phyloP scores from a whole-genome alignment of 2,888 invertebrate species.

The Adelphocoris suturalis region DNA sequence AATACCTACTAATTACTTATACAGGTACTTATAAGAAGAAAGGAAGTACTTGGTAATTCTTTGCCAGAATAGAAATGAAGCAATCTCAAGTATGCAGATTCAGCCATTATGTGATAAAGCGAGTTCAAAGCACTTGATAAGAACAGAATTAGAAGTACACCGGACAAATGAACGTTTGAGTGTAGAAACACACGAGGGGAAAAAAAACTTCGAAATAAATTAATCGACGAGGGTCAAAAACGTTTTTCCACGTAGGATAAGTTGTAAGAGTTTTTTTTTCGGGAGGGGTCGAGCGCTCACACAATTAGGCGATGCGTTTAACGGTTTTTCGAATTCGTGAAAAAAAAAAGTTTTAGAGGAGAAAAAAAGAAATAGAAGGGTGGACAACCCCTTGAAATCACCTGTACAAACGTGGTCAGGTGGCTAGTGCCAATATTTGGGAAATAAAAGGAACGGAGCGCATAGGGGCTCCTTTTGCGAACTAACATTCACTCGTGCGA shows the following conservation, averaged over 20 bases:
- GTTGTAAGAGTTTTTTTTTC: slow-evolving; percentile 7
- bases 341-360: slow-evolving; percentile 12
- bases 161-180: too few relatives aligned
- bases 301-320: slow-evolving; percentile 55
- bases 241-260: neutral
- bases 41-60: too few relatives aligned
- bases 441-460: neutral
- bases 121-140: too few relatives aligned
- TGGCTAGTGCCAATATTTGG: slow-evolving; percentile 64
- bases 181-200: too few relatives aligned
- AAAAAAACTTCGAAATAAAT: neutral
- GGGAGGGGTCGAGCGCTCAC: slow-evolving; percentile 28
- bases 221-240: slow-evolving; percentile 18
- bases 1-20: too few relatives aligned
- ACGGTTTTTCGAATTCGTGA: slow-evolving; percentile 27
- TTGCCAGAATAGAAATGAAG: too few relatives aligned
- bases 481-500: neutral
- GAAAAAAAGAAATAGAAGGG: slow-evolving; percentile 7
- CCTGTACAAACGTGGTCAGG: slow-evolving; percentile 61
- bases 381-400: slow-evolving; percentile 63
- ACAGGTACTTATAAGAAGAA: too few relatives aligned
- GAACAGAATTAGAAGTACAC: too few relatives aligned
- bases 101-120: too few relatives aligned
- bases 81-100: too few relatives aligned
- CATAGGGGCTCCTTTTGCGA: slow-evolving; percentile 52